Evolutionary conservation across 2,113 vertebrate genomes (phyloP), one percentile per base, ranked within the genome.

Genomic region (Erythrolamprus reginae): DNA sequence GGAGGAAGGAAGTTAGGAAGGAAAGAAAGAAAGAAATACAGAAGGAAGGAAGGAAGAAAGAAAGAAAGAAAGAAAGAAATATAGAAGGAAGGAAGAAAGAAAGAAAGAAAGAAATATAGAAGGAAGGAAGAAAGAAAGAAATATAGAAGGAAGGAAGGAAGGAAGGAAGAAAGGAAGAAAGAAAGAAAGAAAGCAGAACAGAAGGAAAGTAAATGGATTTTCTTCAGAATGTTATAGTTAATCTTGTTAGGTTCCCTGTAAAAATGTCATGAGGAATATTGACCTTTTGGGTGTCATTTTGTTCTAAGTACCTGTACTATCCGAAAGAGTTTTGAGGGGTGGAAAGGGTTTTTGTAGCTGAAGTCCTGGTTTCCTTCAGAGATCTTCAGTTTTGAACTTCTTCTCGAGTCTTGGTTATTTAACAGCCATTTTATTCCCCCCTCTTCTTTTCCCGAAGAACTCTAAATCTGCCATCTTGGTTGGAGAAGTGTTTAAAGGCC

Each of bases 291-390:
- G 61, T 10, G 88, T 33, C 89, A 4, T 9, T 88, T 52, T 89
- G 90, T 90, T 12, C 86, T 88, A 3, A 21, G 24, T 13, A 90
- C 24, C 5, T 45, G n/a, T n/a, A n/a, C n/a, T 33, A 52, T 90
- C n/a, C 70, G 82, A 77, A 77, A 55, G 55, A 1, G 58, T 61
- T 89, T 91, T 28, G 88, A 6, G 26, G 56, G 61, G 92, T 28
- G 89, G 82, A 42, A 70, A 89, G 13, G 33, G 42, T 84, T 95
- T 95, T 95, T 89, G 38, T 23, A 61, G 51, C 56, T 91, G 90
- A 6, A 65, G 51, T 15, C 13, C 24, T 9, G 1, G 23, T n/a
- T 38, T 42, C 24, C 10, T 82, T 0, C 82, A 21, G 7, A 89
- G 56, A 55, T 94, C 10, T 23, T 65, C 56, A n/a, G 51, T 42